Evolutionary conservation across 2,113 vertebrate species (phyloP), one percentile per base, ranked within the genome.

Genomic region (Phylloscopus trochilus): DNA sequence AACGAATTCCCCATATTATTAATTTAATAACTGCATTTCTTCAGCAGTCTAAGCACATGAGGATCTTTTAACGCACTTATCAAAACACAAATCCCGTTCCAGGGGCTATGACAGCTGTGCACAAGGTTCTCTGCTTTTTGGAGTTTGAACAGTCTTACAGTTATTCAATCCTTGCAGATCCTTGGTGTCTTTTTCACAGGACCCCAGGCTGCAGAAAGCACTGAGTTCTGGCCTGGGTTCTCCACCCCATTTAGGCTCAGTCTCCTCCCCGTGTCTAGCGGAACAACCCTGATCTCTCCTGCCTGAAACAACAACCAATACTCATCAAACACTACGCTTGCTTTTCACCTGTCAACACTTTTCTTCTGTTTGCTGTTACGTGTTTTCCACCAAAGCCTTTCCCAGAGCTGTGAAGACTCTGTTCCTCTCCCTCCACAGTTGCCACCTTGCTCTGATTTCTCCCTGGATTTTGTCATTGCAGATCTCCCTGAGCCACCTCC

Each of bases 1-100:
- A 52, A n/a, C 1, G 15, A 59, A 59, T 63, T 73, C 39, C 19
- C 9, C 14, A 13, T 60, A 75, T 51, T 84, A 76, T 59, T 77
- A 76, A 69, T 89, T 85, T 69, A 83, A 83, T 78, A 92, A 86
- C 64, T 77, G 72, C 44, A 83, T 62, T 90, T 92, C 53, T 70
- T 90, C 73, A 94, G 55, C 78, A 91, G n/a, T 39, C 51, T 67
- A 77, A 93, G 46, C 16, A 64, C 15, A 39, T 11, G 39, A 83
- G 13, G 27, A 23, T 89, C n/a, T 90, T 53, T n/a, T 51, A 82
- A 77, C 5, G 28, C 35, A 73, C 43, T 82, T 66, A 73, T 0
- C 14, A 85, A 93, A 95, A 76, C 22, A n/a, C 19, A 63, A 43
- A 26, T 80, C 56, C 33, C 51, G 0, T 52, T 94, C 55, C 79